phyloP scores from a whole-genome alignment of 2,888 invertebrate genomes.

The Lycia hirtaria region DNA sequence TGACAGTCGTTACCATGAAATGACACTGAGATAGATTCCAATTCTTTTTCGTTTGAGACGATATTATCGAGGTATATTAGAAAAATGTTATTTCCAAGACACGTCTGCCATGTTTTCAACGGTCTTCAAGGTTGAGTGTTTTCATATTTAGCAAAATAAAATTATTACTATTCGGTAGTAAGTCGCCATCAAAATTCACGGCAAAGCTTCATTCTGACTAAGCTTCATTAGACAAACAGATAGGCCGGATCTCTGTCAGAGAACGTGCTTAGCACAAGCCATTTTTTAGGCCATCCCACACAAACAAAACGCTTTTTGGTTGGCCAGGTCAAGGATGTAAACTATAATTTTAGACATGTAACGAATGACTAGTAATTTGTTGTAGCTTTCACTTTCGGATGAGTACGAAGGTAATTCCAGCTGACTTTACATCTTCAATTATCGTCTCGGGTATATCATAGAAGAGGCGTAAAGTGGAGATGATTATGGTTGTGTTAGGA shows the following conservation, averaged over 20 bases:
- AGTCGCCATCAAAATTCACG: conserved; percentile 7
- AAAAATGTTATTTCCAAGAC: conserved; percentile 6
- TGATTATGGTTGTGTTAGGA: not conserved
- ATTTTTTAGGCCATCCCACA: conserved; percentile 35
- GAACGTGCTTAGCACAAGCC: conserved; percentile 24
- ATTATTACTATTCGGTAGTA: not conserved
- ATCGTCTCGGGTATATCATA: conserved; percentile 2
- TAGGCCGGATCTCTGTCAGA: conserved; percentile 24
- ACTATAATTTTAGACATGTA: conserved; percentile 29
- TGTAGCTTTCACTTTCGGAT: conserved; percentile 31
- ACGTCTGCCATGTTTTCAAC: not conserved
- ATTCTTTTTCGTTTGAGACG: conserved; percentile 15
- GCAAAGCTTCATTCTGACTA: conserved; percentile 14
- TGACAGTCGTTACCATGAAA: conserved; percentile 28
- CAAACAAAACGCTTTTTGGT: conserved; percentile 23
- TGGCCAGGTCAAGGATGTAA: conserved; percentile 39
- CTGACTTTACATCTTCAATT: conserved; percentile 3
- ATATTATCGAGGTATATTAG: not conserved
- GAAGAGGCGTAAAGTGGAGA: not conserved
- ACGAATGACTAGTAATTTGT: conserved; percentile 34
- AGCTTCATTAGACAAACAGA: conserved; percentile 26
- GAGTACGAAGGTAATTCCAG: conserved; percentile 13
- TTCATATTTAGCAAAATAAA: conserved; percentile 1
- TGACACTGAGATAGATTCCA: conserved; percentile 17
- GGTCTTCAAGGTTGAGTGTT: conserved; percentile 5